These are phyloP conservation scores for Drosophila formosana DNA, from an alignment of 2,888 invertebrate genomes.

Conservation along the genomic window DNA sequence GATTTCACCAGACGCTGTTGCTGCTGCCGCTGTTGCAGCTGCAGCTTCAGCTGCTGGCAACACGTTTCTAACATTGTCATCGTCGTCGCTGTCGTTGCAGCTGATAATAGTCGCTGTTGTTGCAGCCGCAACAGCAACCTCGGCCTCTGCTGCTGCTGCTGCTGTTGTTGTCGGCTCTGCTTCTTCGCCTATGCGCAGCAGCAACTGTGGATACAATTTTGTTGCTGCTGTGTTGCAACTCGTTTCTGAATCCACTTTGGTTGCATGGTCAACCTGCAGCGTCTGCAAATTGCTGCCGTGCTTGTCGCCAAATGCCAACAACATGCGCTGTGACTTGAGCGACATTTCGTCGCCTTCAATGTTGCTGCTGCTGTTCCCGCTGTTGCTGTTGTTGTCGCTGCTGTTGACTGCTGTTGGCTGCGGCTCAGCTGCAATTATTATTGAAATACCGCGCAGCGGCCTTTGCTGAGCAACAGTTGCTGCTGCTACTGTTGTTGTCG, in stretches of 20 bases:
- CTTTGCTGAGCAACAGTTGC: slow-evolving; percentile 44
- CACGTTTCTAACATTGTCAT: slow-evolving; percentile 50
- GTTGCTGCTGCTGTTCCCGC: slow-evolving; percentile 46
- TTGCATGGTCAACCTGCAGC: slow-evolving; percentile 55
- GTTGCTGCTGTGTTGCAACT: slow-evolving; percentile 56
- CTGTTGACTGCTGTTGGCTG: slow-evolving; percentile 31
- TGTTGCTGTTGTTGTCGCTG: slow-evolving; percentile 26
- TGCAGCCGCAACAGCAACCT: slow-evolving; percentile 53
- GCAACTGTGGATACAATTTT: slow-evolving; percentile 68
- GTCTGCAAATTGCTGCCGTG: slow-evolving; percentile 49
- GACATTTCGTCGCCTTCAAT: slow-evolving; percentile 61
- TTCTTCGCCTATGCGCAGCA: slow-evolving; percentile 69
- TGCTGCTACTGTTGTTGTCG: slow-evolving; percentile 42
- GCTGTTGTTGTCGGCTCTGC: background rate
- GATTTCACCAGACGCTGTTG: slow-evolving; percentile 39
- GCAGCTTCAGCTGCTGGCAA: slow-evolving; percentile 35
- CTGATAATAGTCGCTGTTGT: slow-evolving; percentile 62
- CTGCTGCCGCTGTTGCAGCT: slow-evolving; percentile 14
- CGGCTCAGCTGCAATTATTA: slow-evolving; percentile 71
- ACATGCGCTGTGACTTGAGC: slow-evolving; percentile 60
- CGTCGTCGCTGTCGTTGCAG: slow-evolving; percentile 53
- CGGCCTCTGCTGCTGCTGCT: slow-evolving; percentile 29
- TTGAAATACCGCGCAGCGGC: slow-evolving; percentile 75
- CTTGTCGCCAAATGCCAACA: slow-evolving; percentile 59
- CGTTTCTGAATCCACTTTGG: slow-evolving; percentile 68